A percentile compares a stretch with the other conserved stretches of the same genome.
Evolutionary conservation across 2,113 vertebrate genomes (phyloP).

Genomic region (Pardalotus punctatus): DNA sequence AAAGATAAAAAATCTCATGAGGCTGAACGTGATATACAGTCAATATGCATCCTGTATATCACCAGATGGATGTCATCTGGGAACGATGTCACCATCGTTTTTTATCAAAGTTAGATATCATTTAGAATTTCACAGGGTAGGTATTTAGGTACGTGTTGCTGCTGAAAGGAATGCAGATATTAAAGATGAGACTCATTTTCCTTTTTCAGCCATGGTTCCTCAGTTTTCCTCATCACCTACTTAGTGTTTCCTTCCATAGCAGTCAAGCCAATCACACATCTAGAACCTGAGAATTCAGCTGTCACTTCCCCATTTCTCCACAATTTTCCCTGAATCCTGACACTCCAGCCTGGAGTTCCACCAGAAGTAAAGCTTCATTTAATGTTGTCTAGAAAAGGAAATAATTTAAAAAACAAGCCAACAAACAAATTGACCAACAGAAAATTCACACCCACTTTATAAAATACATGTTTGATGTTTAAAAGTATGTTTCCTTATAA

Average conservation of each 20-base stretch:
- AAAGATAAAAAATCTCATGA: neutral
- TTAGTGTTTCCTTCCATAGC: neutral
- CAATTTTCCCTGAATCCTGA: neutral
- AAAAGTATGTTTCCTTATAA: neutral
- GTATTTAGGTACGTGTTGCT: neutral
- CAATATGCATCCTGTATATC: neutral
- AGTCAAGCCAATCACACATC: neutral
- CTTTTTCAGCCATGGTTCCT: neutral
- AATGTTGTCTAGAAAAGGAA: neutral
- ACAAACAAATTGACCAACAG: neutral
- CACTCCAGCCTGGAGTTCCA: neutral
- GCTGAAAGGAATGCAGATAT: neutral
- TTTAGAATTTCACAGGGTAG: neutral
- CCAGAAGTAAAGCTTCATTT: neutral
- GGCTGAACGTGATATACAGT: fast-evolving
- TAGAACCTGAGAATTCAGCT: neutral
- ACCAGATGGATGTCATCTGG: neutral
- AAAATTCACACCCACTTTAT: neutral
- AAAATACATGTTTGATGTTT: neutral
- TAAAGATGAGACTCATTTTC: neutral
- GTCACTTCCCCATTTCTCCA: neutral
- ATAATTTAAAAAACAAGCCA: neutral
- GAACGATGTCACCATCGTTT: neutral
- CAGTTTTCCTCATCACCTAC: neutral
- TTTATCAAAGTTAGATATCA: neutral